These are phyloP conservation scores for Zeuzera pyrina DNA, from an alignment of 2,888 invertebrate species.

Conservation along the genomic window DNA sequence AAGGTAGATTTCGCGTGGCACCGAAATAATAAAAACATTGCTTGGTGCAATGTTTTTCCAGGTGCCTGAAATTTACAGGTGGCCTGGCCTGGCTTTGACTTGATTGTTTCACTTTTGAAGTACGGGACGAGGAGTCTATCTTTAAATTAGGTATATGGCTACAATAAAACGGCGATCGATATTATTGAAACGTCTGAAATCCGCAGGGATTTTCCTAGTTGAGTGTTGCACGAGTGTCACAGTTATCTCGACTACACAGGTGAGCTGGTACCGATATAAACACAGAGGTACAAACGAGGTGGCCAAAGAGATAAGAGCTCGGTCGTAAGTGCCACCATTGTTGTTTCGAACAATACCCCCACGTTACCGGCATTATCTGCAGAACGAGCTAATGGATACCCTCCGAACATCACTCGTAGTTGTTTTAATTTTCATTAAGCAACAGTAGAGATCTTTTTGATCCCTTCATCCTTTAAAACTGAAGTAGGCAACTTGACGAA, in stretches of 20 bases:
- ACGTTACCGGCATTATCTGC: constrained; percentile 44
- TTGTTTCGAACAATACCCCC: constrained; percentile 52
- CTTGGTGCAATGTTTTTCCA: too few relatives aligned
- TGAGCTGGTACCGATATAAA: constrained; percentile 30
- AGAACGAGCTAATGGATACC: constrained; percentile 47
- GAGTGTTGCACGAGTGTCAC: neutral
- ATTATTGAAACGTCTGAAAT: too few relatives aligned
- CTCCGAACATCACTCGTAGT: constrained; percentile 43
- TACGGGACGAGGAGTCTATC: too few relatives aligned
- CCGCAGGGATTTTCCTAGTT: too few relatives aligned
- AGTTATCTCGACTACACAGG: constrained; percentile 38
- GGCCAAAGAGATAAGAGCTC: constrained; percentile 52
- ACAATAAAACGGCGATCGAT: too few relatives aligned
- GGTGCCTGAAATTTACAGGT: too few relatives aligned
- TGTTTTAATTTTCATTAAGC: constrained; percentile 54
- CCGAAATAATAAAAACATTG: too few relatives aligned
- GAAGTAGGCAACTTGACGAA: neutral
- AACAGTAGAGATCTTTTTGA: constrained; percentile 40
- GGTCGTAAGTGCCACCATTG: constrained; percentile 48
- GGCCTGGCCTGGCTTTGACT: too few relatives aligned
- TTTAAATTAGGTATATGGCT: too few relatives aligned
- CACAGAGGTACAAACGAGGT: constrained; percentile 45
- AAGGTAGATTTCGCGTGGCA: too few relatives aligned
- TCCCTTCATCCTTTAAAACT: constrained; percentile 14
- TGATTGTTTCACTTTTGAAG: too few relatives aligned